Percentiles rank a stretch among this genome's conserved stretches.
Conservation (phyloP, 1,140 invertebrate species). For the Mactra quadrangularis region DNA sequence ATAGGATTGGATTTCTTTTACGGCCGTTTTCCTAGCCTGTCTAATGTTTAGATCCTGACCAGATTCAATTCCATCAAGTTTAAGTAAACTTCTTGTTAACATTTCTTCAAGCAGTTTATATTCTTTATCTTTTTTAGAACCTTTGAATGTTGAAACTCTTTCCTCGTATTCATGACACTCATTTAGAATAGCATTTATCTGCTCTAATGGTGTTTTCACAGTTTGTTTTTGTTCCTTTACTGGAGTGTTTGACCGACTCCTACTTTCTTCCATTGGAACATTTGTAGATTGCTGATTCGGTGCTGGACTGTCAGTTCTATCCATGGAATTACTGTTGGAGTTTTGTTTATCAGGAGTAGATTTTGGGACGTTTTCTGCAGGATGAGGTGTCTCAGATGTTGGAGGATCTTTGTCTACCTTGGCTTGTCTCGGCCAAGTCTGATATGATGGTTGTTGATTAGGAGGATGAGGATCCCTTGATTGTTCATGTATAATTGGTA, state of each 20-base stretch:
- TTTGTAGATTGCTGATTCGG: background rate
- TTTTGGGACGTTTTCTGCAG: background rate
- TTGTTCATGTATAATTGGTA: constrained; percentile 51
- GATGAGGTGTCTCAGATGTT: background rate
- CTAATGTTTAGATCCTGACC: constrained; percentile 95
- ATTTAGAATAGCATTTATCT: constrained; percentile 90
- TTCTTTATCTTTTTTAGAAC: constrained; percentile 90
- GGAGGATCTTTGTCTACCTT: background rate
- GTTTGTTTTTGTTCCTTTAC: constrained; percentile 43
- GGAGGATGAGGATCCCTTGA: background rate
- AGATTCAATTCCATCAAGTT: constrained; percentile 95
- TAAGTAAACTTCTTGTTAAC: constrained; percentile 94
- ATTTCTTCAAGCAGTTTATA: constrained; percentile 96
- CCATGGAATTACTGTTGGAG: background rate
- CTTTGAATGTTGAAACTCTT: constrained; percentile 90
- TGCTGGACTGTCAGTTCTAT: constrained; percentile 10
- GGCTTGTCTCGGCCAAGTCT: constrained; percentile 52
- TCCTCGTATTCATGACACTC: constrained; percentile 91
- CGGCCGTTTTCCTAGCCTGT: constrained; percentile 92
- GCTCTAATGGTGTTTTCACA: constrained; percentile 85
- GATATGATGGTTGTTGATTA: constrained; percentile 16
- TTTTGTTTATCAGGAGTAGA: background rate
- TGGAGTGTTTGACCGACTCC: constrained; percentile 7
- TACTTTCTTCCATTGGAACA: constrained; percentile 8
- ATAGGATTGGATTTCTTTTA: constrained; percentile 93